Base-by-base conservation (phyloP, 2,888 invertebrate genomes). In the Cephus pulcher region DNA sequence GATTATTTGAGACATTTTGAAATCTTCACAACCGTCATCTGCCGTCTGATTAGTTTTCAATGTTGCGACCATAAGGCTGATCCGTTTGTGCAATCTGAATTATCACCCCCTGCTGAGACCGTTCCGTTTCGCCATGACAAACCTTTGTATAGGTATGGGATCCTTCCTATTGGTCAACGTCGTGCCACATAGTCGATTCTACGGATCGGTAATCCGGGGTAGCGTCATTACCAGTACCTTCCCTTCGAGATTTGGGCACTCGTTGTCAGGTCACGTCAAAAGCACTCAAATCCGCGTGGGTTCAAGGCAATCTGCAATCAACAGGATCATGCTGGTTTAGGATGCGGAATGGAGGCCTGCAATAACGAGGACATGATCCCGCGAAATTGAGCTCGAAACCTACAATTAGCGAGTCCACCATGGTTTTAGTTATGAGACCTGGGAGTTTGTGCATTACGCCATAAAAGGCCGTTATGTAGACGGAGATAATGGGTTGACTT, bases 401-500 rank as follows among this genome's bases (percentile, higher is more conserved):
- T 79, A 84, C 84, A 88, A 88, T 88, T 87, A 88, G 86, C 82
- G 77, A 84, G 85, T 82, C 84, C 83, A 82, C 82, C 80, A 83
- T 82, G 87, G 85, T 85, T 85, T 83, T 76, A 80, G 82, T 86
- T 83, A 86, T 84, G 80, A 78, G 81, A 80, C 80, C 79, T 69
- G 74, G 80, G 83, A 87, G 84, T 87, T 87, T 84, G 86, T 84
- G 82, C 85, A 84, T 86, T 85, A 83, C 81, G 80, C 83, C 86
- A 80, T 87, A 86, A 88, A 87, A 87, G 87, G 84, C 78, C 81
- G 76, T 73, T 80, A 82, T 82, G 82, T 86, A 83, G 85, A 86
- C 85, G 81, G 84, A 82, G 84, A 86, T 88, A 88, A 88, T 86
- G 84, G 87, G 84, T 75, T 80, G 86, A 88, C 85, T 87, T 88